These are phyloP conservation scores for Cosmia trapezina DNA, from an alignment of 2,888 invertebrate genomes.

Conservation along the genomic window DNA sequence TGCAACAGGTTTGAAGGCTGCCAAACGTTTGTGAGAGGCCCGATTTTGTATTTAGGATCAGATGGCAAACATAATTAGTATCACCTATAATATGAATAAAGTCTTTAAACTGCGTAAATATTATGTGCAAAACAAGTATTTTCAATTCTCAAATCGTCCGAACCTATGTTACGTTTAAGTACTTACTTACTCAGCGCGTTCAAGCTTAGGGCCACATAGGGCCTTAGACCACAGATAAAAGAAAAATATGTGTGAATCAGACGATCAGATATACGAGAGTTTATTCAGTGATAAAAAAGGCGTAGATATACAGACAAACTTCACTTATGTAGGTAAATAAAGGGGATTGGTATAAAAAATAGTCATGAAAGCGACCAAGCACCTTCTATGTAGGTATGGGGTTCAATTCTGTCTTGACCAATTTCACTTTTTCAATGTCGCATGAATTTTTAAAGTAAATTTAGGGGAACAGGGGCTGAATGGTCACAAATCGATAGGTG, in stretches of 20 bases:
- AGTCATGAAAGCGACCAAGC: neutral
- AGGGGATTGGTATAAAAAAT: neutral
- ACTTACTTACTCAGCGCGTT: neutral
- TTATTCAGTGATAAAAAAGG: neutral
- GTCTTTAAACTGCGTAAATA: neutral
- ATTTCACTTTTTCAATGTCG: constrained; percentile 33
- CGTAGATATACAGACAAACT: neutral
- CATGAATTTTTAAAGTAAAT: constrained; percentile 32
- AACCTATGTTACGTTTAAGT: no score
- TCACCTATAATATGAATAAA: neutral
- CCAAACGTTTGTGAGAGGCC: neutral
- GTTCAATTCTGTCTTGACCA: neutral
- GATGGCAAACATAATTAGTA: neutral
- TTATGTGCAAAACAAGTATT: neutral
- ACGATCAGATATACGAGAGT: no score
- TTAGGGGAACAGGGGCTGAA: neutral
- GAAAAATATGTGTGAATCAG: neutral
- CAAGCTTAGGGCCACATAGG: no score
- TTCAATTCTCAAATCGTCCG: no score
- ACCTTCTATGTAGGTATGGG: no score
- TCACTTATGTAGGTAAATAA: neutral
- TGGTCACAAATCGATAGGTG: constrained; percentile 29
- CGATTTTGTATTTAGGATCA: neutral
- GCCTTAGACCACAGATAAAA: neutral
- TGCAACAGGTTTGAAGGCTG: constrained; percentile 42